Percentiles rank a stretch among this genome's conserved stretches.
Evolutionary conservation across 2,888 invertebrate species (phyloP).

Genomic region (Drosophila limbata): DNA sequence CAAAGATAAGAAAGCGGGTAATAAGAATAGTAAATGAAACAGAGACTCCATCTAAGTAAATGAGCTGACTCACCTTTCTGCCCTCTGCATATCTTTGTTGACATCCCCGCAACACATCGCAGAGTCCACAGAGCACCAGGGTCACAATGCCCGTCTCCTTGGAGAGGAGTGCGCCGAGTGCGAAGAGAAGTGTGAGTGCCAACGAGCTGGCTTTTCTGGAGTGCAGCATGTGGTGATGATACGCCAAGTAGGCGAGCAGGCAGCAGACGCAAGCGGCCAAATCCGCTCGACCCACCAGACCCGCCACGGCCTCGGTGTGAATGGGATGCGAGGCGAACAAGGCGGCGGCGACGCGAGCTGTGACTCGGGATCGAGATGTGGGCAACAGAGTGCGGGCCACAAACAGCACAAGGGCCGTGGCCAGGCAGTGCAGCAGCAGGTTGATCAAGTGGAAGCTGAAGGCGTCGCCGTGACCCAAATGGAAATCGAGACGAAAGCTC

Average conservation of each 20-base stretch:
- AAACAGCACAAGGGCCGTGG: slow-evolving; percentile 74
- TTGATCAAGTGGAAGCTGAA: slow-evolving; percentile 93
- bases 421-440: slow-evolving; percentile 93
- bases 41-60: neutral
- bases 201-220: slow-evolving; percentile 87
- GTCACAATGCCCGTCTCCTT: slow-evolving; percentile 98
- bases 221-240: slow-evolving; percentile 88
- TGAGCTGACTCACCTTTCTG: neutral
- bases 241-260: slow-evolving; percentile 93
- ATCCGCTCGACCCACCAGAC: slow-evolving; percentile 98
- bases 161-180: slow-evolving; percentile 94
- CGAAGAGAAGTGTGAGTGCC: slow-evolving; percentile 88
- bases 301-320: slow-evolving; percentile 93
- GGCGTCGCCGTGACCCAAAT: slow-evolving; percentile 89
- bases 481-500: slow-evolving; percentile 93
- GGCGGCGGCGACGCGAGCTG: slow-evolving; percentile 15
- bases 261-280: slow-evolving; percentile 96
- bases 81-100: neutral
- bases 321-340: slow-evolving; percentile 7
- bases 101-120: slow-evolving; percentile 48
- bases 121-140: slow-evolving; percentile 91
- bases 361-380: slow-evolving; percentile 19
- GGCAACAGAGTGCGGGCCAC: slow-evolving; percentile 85
- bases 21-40: slow-evolving; percentile 7
- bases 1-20: slow-evolving; percentile 74